A percentile compares a stretch with the other conserved stretches of the same genome.
Evolutionary conservation across 92 coral and sea anemone genomes (phyloP).

Genomic region (Micromussa lordhowensis): DNA sequence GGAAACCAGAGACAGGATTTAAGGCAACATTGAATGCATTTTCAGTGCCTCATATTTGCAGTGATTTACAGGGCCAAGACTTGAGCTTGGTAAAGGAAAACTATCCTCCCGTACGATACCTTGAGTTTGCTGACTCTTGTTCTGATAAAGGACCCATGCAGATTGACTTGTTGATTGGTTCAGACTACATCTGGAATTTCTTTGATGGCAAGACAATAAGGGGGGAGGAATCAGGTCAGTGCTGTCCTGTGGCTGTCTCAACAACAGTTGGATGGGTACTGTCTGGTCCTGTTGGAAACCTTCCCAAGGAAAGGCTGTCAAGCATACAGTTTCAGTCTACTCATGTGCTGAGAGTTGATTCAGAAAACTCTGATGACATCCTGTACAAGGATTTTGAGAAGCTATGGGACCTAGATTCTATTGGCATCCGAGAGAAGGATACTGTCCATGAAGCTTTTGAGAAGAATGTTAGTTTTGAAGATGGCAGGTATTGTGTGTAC

Average conservation of each 20-base stretch:
- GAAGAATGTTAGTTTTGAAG: constrained; percentile 16
- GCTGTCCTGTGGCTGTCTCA: constrained; percentile 43
- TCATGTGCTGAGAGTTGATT: too few species aligned
- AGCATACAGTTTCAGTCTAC: too few species aligned
- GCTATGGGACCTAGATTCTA: not conserved
- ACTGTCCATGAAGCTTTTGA: constrained; percentile 46
- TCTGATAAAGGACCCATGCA: too few species aligned
- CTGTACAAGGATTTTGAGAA: too few species aligned
- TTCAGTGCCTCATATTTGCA: constrained; percentile 20
- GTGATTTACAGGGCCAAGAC: constrained; percentile 29
- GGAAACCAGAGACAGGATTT: constrained; percentile 5
- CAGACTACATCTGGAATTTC: constrained; percentile 35
- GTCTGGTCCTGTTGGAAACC: constrained; percentile 48
- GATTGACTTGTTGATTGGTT: not conserved
- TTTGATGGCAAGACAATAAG: constrained; percentile 33
- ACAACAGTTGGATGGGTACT: constrained; percentile 35
- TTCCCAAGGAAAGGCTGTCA: not conserved
- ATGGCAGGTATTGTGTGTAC: constrained; percentile 40
- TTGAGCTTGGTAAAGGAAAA: constrained; percentile 7
- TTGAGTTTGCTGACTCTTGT: not conserved
- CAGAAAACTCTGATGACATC: too few species aligned
- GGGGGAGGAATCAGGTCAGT: not conserved
- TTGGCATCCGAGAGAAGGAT: constrained; percentile 42
- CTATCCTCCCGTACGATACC: not conserved
- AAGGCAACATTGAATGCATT: constrained; percentile 18